Conservation (phyloP, 2,888 invertebrate genomes). For the Tetragnatha montana region DNA sequence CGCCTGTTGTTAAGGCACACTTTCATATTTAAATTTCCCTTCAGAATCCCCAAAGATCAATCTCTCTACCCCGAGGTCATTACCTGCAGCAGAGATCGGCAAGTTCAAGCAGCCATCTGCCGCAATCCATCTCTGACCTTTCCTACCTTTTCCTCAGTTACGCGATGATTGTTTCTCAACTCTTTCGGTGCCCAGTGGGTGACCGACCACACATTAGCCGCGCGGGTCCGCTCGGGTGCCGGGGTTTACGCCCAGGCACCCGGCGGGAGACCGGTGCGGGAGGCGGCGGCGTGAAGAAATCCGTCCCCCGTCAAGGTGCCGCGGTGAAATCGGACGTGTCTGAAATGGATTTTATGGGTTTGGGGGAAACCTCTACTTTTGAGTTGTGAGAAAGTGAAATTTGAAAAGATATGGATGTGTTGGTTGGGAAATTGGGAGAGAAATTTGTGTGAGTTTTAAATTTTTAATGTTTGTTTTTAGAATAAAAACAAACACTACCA, state of each 20-base stretch:
- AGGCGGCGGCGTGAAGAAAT: background rate
- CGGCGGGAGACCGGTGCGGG: background rate
- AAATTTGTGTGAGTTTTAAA: no score
- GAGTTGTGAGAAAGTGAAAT: no score
- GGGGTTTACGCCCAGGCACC: slow-evolving; percentile 10
- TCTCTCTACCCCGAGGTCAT: background rate
- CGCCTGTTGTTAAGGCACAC: no score
- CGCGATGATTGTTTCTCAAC: background rate
- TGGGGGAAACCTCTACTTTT: background rate
- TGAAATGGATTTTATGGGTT: background rate
- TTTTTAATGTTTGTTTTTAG: no score
- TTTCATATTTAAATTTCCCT: no score
- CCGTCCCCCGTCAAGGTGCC: background rate
- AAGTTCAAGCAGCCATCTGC: background rate
- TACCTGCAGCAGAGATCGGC: background rate
- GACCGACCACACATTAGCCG: background rate
- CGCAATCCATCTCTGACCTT: slow-evolving; percentile 11
- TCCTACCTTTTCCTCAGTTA: background rate
- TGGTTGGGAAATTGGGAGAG: no score
- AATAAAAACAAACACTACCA: no score
- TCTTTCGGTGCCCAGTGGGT: background rate
- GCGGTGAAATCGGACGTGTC: background rate
- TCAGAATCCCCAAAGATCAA: no score
- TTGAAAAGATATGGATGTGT: no score
- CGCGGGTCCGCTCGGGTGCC: background rate